Conservation (phyloP, 2,797 vertebrate species). For the Apogon talboti region DNA sequence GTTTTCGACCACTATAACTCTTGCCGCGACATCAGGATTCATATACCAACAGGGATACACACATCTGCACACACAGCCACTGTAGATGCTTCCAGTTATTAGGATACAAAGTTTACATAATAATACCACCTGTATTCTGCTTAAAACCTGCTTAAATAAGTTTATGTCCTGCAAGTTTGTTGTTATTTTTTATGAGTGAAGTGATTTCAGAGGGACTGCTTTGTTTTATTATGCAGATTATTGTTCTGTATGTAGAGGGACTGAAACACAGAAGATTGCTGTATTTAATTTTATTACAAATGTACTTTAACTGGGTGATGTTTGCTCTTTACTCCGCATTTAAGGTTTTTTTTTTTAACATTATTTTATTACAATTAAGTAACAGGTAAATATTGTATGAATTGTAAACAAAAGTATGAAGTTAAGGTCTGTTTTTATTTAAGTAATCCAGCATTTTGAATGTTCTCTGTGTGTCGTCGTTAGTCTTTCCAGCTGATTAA, state of each 20-base stretch:
- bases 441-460: slow-evolving; percentile 59
- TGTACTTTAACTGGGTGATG: slow-evolving; percentile 38
- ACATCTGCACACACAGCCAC: slow-evolving; percentile 50
- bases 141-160: slow-evolving; percentile 35
- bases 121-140: slow-evolving; percentile 53
- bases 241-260: slow-evolving; percentile 36
- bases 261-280: slow-evolving; percentile 14
- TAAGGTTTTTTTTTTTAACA: slow-evolving; percentile 30
- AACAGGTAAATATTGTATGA: slow-evolving; percentile 46
- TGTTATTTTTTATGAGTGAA: slow-evolving; percentile 18
- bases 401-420: slow-evolving; percentile 41
- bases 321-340: slow-evolving; percentile 39
- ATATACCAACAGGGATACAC: slow-evolving; percentile 21
- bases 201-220: slow-evolving; percentile 14
- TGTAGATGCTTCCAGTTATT: slow-evolving; percentile 78
- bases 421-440: slow-evolving; percentile 43
- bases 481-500: slow-evolving; percentile 27
- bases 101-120: slow-evolving; percentile 73
- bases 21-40: no score
- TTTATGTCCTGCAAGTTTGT: slow-evolving; percentile 21
- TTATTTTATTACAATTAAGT: slow-evolving; percentile 55
- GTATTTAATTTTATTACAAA: slow-evolving; percentile 52
- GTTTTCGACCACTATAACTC: no score
- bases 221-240: slow-evolving; percentile 29
- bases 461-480: slow-evolving; percentile 65